Base-by-base conservation (phyloP, 2,797 vertebrate species). In the Delichon dasypus region DNA sequence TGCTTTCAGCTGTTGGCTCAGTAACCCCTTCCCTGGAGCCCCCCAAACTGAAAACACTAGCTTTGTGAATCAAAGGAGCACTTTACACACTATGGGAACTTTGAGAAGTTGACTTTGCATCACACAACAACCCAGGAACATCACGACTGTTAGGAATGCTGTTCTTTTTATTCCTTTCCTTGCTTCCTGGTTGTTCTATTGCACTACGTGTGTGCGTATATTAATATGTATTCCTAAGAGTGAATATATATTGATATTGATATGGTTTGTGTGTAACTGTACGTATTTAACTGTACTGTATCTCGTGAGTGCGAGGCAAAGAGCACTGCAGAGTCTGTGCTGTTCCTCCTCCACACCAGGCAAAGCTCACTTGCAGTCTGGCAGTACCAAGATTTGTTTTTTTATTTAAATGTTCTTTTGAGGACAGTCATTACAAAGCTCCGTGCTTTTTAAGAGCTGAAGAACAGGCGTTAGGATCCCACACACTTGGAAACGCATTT, bases 31-130 rank as follows among this genome's bases (percentile, higher is more conserved):
- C 45, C 91, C 92, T 32, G 42, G 47, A 83, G 61, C 87, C 85
- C 42, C 92, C 61, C 27, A 4, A 40, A 86, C 91, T 86, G 66
- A 85, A 85, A 95, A 96, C 96, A 96, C 96, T 96, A 96, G 96
- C 97, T 97, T 97, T 97, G 97, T 97, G 95, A 98, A 92, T 96
- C 97, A 97, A 97, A 96, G 82, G 87, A 97, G 98, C 98, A 98
- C 98, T 98, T 98, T 98, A 98, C 65, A 94, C 96, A 95, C 95
- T 93, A 82, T 80, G 87, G 96, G 96, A 97, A 96, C 97, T 96
- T 85, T 5, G 86, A 95, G 90, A 86, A 87, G 90, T 90, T 90
- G 85, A 85, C 90, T 93, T 94, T 62, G 94, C 84, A 82, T 94
- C 93, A 78, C 84, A 65, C 84, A 55, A 92, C 94, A 93, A 95